Evolutionary conservation across 2,113 vertebrate genomes (phyloP), one percentile per base, ranked within the genome.

Genomic region (Cyanoramphus novaezelandiae): DNA sequence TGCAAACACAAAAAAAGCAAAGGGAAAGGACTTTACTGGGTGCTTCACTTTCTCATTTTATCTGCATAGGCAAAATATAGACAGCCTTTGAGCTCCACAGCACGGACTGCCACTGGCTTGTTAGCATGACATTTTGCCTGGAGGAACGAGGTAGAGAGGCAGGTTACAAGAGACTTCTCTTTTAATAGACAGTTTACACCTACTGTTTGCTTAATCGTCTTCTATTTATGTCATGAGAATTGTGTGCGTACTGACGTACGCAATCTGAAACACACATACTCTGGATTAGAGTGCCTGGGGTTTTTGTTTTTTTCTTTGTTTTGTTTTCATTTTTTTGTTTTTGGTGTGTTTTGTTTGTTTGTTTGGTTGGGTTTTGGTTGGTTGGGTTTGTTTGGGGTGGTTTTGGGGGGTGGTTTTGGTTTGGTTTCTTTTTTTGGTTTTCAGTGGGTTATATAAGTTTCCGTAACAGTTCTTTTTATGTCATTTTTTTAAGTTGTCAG

Each of bases 401-500:
- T 35, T 13, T 39, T 3, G 3, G 23, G 35, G 59, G 25, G 24
- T 24, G 28, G 14, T 35, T 37, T 62, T 52, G 24, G 31, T 39
- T 41, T 27, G 33, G 57, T n/a, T 19, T 7, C 33, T 27, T 41
- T 52, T 53, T 33, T 25, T 44, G 3, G 33, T 67, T 76, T 86
- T 75, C 27, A 1, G 31, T 78, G 29, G 53, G 68, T 97, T 95
- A 90, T 82, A n/a, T 91, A 70, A 87, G 88, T 96, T 97, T 96
- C 92, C 72, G 53, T 96, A 97, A 93, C 79, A 67, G 97, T 97
- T 91, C 97, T 95, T 98, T 98, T 97, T 96, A 97, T 97, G 97
- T 96, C 97, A 96, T 35, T 96, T 98, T 98, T 97, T 85, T 16
- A n/a, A 97, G 98, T 97, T 97, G 97, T 97, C 97, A 98, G 95